Evolutionary conservation across 2,113 vertebrate genomes (phyloP), one percentile per base, ranked within the genome.

Genomic region (Larimichthys polyactis): DNA sequence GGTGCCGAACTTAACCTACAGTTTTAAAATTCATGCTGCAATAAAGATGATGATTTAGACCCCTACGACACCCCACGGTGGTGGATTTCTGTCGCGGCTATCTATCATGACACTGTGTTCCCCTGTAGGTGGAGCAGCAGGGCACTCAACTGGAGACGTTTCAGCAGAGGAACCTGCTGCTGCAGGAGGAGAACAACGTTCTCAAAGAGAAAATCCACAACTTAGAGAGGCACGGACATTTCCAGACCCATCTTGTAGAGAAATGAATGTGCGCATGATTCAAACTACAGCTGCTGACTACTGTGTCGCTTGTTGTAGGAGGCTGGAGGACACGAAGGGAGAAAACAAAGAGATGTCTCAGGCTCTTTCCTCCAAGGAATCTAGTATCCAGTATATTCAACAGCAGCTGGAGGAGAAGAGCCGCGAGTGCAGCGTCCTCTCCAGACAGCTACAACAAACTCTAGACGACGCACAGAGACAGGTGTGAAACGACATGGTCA

Each of bases 161-260:
- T 15, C 96, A 96, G 94, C 96, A 97, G 87, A 96, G 95, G 86
- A 97, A 96, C 84, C 89, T 97, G 51, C 91, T 95, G 69, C 94
- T 96, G 86, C 96, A 97, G 91, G 97, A 98, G 70, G 97, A 98
- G 91, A 99, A 97, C 93, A 96, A 95, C 64, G 92, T 96, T 70
- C 94, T 98, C 84, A 95, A 94, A 79, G 94, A 96, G 83, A 96
- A 96, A 84, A 91, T 96, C 63, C 95, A 95, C 83, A 96, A 91
- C 82, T 79, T 96, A 36, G 96, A 98, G 92, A 96, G 97, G 98
- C 98, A 87, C 40, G 8, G 46, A 43, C 43, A 15, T 17, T 10
- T 5, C 12, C 4, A 52, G 17, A 48, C 43, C 20, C 12, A 3
- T 17, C 36, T 8, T 8, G 58, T 43, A 63, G 9, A 16, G 10